Evolutionary conservation across 2,888 invertebrate genomes (phyloP).

Genomic region (Ennomos quercinarius): DNA sequence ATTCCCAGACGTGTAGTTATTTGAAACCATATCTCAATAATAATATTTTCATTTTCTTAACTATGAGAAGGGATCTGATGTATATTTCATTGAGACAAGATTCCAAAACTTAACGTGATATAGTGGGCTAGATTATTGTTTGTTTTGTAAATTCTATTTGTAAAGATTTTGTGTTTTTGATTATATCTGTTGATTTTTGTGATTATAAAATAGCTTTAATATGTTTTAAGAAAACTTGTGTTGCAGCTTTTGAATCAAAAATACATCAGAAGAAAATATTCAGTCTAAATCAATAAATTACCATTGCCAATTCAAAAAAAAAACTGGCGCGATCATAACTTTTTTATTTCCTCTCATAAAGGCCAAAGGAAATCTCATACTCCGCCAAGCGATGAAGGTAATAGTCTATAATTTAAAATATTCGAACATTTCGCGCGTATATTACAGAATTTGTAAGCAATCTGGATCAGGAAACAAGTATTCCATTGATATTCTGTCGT

Average conservation of each 20-base stretch:
- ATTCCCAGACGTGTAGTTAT: conserved; percentile 18
- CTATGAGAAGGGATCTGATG: too few relatives aligned
- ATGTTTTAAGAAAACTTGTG: too few relatives aligned
- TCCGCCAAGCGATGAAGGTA: conserved; percentile 26
- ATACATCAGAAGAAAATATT: too few relatives aligned
- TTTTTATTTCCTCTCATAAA: conserved; percentile 5
- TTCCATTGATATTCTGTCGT: conserved; percentile 25
- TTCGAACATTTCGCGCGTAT: conserved; percentile 26
- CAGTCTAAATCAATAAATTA: background rate
- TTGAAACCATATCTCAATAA: conserved; percentile 12
- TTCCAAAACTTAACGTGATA: too few relatives aligned
- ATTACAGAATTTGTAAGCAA: conserved; percentile 27
- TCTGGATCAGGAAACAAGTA: conserved; percentile 24
- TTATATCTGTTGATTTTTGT: background rate
- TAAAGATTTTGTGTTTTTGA: too few relatives aligned
- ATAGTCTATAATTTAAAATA: conserved; percentile 33
- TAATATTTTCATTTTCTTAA: background rate
- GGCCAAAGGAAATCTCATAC: conserved; percentile 8
- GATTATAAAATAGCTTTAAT: too few relatives aligned
- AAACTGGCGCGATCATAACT: conserved; percentile 14
- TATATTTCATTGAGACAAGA: too few relatives aligned
- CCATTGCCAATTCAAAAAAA: conserved; percentile 1
- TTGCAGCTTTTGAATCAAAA: too few relatives aligned
- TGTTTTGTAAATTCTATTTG: conserved; percentile 2
- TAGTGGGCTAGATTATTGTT: background rate